Conservation (phyloP, 2,888 invertebrate species). For the Ennomos erosarius region DNA sequence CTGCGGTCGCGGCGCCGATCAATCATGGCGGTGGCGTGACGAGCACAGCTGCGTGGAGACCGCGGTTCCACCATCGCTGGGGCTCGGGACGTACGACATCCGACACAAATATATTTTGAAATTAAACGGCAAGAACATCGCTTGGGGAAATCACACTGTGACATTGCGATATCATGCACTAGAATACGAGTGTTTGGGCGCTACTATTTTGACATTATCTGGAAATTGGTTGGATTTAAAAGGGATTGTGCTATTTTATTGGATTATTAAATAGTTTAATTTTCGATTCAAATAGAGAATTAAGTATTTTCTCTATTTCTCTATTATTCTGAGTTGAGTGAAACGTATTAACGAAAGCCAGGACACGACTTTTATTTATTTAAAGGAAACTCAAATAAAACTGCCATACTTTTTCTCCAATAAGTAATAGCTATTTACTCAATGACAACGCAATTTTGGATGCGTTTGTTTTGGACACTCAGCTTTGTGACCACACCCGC, state of each 20-base stretch:
- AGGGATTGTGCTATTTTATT: neutral
- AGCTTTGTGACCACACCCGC: too few species aligned
- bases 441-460: too few species aligned
- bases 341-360: too few species aligned
- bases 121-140: constrained; percentile 32
- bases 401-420: too few species aligned
- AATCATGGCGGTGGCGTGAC: constrained; percentile 51
- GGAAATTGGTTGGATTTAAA: neutral
- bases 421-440: too few species aligned
- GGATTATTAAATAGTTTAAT: too few species aligned
- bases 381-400: too few species aligned
- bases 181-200: constrained; percentile 2
- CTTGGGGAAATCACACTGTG: constrained; percentile 32
- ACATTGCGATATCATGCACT: constrained; percentile 27
- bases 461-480: too few species aligned
- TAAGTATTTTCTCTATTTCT: too few species aligned
- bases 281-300: too few species aligned
- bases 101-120: constrained; percentile 31
- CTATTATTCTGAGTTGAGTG: too few species aligned
- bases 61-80: constrained; percentile 15
- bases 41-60: constrained; percentile 45
- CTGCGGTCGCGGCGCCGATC: constrained; percentile 51
- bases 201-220: constrained; percentile 7
- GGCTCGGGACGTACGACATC: constrained; percentile 29
- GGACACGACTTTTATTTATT: too few species aligned